Evolutionary conservation across 1,140 invertebrate genomes (phyloP).

Genomic region (Brachionus paranguensis): DNA sequence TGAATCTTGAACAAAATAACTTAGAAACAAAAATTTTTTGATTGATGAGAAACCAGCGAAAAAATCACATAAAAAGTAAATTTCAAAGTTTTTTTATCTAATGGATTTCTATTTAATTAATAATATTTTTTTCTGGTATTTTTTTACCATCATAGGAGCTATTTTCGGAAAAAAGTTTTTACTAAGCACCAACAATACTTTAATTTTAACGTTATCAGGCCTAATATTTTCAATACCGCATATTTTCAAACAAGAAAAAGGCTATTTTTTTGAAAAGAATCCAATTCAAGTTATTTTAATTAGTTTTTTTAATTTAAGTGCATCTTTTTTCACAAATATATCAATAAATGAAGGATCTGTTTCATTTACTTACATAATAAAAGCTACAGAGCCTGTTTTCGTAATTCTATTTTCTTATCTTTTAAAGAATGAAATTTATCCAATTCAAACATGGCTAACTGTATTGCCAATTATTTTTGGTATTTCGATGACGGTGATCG

Average conservation of each 20-base stretch:
- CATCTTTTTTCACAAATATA: not conserved
- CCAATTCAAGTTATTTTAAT: not conserved
- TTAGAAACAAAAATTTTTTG: no score
- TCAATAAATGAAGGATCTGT: not conserved
- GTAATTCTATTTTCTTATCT: not conserved
- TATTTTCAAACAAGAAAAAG: not conserved
- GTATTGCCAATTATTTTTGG: not conserved
- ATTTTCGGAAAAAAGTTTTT: not conserved
- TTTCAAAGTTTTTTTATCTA: no score
- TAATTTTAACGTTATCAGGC: not conserved
- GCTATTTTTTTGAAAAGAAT: not conserved
- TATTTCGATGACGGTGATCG: not conserved
- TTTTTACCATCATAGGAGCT: not conserved
- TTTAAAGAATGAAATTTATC: not conserved
- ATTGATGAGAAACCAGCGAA: no score
- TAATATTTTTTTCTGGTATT: not conserved
- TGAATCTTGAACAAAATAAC: no score
- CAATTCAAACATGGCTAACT: not conserved
- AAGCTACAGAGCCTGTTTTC: not conserved
- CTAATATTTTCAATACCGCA: not conserved
- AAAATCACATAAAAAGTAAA: no score
- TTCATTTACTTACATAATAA: not conserved
- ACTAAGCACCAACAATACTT: not conserved
- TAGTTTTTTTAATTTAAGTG: not conserved
- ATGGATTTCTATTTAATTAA: no score